A percentile compares a stretch with the other conserved stretches of the same genome.
Evolutionary conservation across 2,113 vertebrate genomes (phyloP).

Genomic region (Xenopus borealis): DNA sequence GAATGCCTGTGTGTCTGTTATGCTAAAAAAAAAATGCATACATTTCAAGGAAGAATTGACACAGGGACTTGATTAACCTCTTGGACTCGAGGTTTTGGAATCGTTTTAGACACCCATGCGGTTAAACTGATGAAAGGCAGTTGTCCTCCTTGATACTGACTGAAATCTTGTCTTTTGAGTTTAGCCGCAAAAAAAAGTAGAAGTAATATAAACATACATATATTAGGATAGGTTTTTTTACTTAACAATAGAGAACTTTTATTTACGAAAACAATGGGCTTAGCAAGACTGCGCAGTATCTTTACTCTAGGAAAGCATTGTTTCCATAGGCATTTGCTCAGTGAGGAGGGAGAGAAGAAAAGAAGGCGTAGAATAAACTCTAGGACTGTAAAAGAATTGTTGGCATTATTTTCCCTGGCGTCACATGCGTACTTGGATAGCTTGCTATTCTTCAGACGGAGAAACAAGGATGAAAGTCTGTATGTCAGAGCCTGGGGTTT

Average conservation of each 20-base stretch:
- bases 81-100: not conserved
- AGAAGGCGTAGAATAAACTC: conserved; percentile 60
- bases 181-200: no score
- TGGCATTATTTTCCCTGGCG: conserved; percentile 59
- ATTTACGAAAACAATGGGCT: conserved; percentile 50
- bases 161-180: conserved; percentile 58
- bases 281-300: conserved; percentile 43
- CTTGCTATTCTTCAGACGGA: conserved; percentile 64
- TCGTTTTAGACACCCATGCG: not conserved
- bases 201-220: no score
- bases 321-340: conserved; percentile 54
- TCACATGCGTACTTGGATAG: conserved; percentile 64
- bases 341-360: conserved; percentile 43
- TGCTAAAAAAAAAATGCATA: no score
- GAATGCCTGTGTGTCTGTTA: no score
- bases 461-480: conserved; percentile 60
- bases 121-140: conserved; percentile 40
- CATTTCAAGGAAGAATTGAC: no score
- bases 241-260: conserved; percentile 53
- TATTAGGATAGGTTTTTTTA: conserved; percentile 7
- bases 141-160: conserved; percentile 46
- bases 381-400: conserved; percentile 61
- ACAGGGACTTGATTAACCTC: not conserved
- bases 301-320: conserved; percentile 42
- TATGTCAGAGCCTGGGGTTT: conserved; percentile 61